phyloP scores from a whole-genome alignment of 2,113 vertebrate species.

The Trematocara zebra region DNA sequence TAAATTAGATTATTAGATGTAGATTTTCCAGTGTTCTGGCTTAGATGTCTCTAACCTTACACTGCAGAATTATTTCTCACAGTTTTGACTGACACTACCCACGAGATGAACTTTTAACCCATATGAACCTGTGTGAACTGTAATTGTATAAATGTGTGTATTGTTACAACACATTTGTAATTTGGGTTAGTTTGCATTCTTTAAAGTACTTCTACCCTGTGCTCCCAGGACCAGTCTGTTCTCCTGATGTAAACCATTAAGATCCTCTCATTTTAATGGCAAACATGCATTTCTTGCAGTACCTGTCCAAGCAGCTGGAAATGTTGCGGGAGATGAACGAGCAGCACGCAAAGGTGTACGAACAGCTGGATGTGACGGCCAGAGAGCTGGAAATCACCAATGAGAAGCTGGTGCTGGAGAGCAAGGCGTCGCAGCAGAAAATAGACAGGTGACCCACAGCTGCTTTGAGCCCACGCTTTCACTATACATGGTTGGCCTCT shows the following conservation, averaged over 20 bases:
- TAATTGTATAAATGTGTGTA: neutral
- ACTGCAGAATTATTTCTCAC: neutral
- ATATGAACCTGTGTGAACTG: neutral
- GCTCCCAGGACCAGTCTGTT: neutral
- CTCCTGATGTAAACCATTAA: neutral
- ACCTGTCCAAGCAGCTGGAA: slow-evolving; percentile 93
- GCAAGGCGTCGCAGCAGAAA: slow-evolving; percentile 93
- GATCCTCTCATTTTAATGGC: neutral
- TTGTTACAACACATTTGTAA: neutral
- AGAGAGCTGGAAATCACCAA: slow-evolving; percentile 93
- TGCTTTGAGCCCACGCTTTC: neutral
- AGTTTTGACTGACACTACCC: neutral
- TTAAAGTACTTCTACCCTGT: neutral
- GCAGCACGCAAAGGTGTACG: slow-evolving; percentile 95
- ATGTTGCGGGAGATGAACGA: slow-evolving; percentile 92
- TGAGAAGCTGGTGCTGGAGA: slow-evolving; percentile 92
- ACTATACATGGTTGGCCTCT: neutral
- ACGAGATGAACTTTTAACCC: neutral
- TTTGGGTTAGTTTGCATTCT: neutral
- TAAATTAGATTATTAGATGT: neutral
- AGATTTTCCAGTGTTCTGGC: neutral
- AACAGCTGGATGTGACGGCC: slow-evolving; percentile 92
- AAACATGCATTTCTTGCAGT: slow-evolving; percentile 63
- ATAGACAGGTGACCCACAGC: slow-evolving; percentile 83
- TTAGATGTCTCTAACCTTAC: neutral